Base-by-base conservation (phyloP, 2,888 invertebrate species). In the Agapostemon virescens region DNA sequence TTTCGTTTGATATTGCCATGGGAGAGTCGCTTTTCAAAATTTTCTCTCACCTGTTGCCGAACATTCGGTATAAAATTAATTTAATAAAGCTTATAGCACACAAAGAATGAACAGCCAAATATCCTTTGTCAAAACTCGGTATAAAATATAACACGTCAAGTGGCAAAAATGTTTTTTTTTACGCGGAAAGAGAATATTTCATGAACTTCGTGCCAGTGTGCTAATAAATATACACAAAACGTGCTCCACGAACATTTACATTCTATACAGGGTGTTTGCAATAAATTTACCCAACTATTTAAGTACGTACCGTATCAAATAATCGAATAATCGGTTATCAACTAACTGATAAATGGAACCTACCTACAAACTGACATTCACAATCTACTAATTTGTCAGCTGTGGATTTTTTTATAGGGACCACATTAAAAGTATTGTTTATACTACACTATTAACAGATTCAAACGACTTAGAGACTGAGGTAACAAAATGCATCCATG, bases 41-140 rank as follows among this genome's bases (percentile, higher is more conserved):
- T 17, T 55, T 55, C 17, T 55, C 26, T 30, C 26, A 55, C 55
- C 55, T 55, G 55, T 55, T 55, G 55, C 17, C 55, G 55, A 55
- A 55, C 7, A 55, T 55, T 55, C 26, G 26, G 26, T 2, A 30
- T 6, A 17, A 55, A 55, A 26, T 26, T 55, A 55, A 30, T 55
- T 55, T 17, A 7, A 55, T n/a, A n/a, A 30, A 55, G 55, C 55
- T 55, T 17, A 1, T 55, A 26, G 15, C 17, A 7, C 7, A 2
- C 26, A 2, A 26, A 55, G 26, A 26, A 26, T 26, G 26, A 6
- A 17, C 5, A 2, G 15, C 2, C 15, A 17, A 55, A 30, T 55
- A 55, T 17, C 26, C 55, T 17, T 55, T 55, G 30, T 55, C 26
- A 26, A 26, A 55, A 55, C 17, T 7, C 17, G 26, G 5, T 17